Percentiles rank a stretch among this genome's conserved stretches.
Conservation (phyloP, 2,888 invertebrate genomes). For the Hirtodrosophila confusa region DNA sequence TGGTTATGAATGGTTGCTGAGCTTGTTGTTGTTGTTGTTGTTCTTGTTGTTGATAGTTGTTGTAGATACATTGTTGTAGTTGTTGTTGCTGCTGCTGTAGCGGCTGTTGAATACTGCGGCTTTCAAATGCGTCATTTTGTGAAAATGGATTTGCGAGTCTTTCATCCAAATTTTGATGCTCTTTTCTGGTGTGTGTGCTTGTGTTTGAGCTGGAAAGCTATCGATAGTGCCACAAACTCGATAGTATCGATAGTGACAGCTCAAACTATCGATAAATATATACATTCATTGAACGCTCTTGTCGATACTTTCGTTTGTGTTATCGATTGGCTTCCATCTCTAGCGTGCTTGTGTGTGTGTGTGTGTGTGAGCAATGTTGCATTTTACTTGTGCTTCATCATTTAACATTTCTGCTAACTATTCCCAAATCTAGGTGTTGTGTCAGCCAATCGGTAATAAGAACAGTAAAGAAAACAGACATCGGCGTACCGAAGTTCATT, state of each 20-base stretch:
- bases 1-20: slow-evolving; percentile 55
- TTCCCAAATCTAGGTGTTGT: slow-evolving; percentile 21
- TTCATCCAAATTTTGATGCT: slow-evolving; percentile 51
- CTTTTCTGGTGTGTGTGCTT: slow-evolving; percentile 1
- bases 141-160: slow-evolving; percentile 30
- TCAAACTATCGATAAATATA: too few species aligned
- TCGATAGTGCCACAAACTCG: too few species aligned
- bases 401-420: slow-evolving; percentile 21
- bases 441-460: slow-evolving; percentile 43
- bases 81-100: slow-evolving; percentile 34
- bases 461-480: slow-evolving; percentile 2
- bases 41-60: slow-evolving; percentile 22
- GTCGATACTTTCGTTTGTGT: too few species aligned
- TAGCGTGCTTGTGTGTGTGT: not conserved
- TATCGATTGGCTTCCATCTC: too few species aligned
- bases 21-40: slow-evolving; percentile 18
- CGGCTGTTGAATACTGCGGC: slow-evolving; percentile 50
- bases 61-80: slow-evolving; percentile 28
- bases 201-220: not conserved
- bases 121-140: slow-evolving; percentile 37
- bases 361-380: slow-evolving; percentile 26
- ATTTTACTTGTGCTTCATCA: slow-evolving; percentile 17
- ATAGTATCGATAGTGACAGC: too few species aligned
- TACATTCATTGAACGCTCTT: not conserved
- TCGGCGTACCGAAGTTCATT: slow-evolving; percentile 7